A percentile compares a stretch with the other conserved stretches of the same genome.
Conservation (phyloP, 2,888 invertebrate species). For the Odiellus spinosus region DNA sequence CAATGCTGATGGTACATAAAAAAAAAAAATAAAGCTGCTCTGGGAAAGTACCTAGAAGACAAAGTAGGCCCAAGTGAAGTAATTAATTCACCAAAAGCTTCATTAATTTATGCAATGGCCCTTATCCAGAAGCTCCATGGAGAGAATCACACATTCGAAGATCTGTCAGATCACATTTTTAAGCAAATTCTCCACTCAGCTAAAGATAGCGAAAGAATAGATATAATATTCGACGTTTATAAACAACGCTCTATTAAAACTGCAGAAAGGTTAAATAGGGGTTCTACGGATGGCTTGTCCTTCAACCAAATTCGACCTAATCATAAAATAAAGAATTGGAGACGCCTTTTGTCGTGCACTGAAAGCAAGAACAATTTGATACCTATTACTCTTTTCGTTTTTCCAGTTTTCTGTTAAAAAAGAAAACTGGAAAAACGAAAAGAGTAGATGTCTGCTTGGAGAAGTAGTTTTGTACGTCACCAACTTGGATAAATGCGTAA, state of each 20-base stretch:
- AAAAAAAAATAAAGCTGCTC: background rate
- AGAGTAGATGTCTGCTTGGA: background rate
- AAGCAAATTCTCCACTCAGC: background rate
- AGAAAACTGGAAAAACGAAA: background rate
- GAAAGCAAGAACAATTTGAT: background rate
- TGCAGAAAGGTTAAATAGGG: background rate
- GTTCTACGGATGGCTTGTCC: background rate
- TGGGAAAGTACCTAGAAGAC: background rate
- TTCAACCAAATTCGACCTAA: background rate
- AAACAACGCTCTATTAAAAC: background rate
- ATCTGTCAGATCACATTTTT: background rate
- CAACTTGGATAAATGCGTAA: background rate
- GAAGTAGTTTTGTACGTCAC: background rate
- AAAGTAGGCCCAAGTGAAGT: background rate
- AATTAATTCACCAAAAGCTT: background rate
- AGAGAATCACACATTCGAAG: background rate
- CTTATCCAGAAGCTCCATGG: background rate
- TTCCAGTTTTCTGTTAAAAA: too few relatives aligned
- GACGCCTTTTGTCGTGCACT: background rate
- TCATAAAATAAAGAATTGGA: background rate
- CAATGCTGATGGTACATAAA: background rate
- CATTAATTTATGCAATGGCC: background rate
- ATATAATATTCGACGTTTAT: background rate
- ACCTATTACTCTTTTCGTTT: too few relatives aligned
- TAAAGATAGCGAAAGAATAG: too few relatives aligned